These are phyloP conservation scores for Phengaris alcon DNA, from an alignment of 2,888 invertebrate genomes.

Conservation along the genomic window DNA sequence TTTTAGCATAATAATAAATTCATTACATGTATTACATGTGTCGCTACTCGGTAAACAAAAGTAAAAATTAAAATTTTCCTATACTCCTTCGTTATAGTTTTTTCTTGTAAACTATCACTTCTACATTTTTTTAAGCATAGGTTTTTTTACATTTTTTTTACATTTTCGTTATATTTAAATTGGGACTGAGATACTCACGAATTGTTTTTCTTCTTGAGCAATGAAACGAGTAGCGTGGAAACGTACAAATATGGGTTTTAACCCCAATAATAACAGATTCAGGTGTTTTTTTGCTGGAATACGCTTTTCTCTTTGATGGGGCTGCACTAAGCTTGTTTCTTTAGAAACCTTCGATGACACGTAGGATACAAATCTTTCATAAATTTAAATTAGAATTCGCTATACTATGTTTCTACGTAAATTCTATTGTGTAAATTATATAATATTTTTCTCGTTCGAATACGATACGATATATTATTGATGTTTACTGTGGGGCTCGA, in stretches of 20 bases:
- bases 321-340: not conserved
- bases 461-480: no score
- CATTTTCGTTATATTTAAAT: not conserved
- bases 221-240: not conserved
- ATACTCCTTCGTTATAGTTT: not conserved
- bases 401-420: not conserved
- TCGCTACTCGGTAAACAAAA: not conserved
- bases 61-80: not conserved
- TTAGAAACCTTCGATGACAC: not conserved
- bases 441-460: no score
- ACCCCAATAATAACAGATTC: not conserved
- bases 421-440: no score
- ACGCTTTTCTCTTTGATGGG: not conserved
- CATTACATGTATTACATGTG: not conserved
- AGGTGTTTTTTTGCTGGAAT: not conserved
- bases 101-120: not conserved
- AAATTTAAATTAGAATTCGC: not conserved
- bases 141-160: no score
- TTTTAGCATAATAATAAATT: not conserved
- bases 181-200: not conserved
- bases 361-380: not conserved
- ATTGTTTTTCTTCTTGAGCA: not conserved
- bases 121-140: not conserved
- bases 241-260: not conserved
- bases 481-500: no score